phyloP scores from a whole-genome alignment of 1,140 invertebrate genomes.

The Dryas iulia region DNA sequence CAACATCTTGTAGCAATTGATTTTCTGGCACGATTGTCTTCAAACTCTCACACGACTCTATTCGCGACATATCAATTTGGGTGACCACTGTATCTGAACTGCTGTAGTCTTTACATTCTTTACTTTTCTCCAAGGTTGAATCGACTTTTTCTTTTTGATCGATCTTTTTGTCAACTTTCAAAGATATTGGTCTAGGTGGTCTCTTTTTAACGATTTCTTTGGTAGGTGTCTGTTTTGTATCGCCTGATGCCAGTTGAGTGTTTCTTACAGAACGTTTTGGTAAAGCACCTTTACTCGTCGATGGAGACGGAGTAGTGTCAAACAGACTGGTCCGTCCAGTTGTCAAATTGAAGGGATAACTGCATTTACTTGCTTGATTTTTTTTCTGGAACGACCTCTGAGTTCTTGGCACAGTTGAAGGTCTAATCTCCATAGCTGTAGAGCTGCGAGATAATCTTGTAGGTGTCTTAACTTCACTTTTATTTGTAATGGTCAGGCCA shows the following conservation, averaged over 20 bases:
- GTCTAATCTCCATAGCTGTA: conserved; percentile 80
- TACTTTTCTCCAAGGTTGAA: conserved; percentile 50
- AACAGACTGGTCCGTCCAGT: conserved; percentile 73
- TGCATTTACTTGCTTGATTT: conserved; percentile 66
- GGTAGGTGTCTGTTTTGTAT: conserved; percentile 45
- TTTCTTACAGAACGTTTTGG: conserved; percentile 50
- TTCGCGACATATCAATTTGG: conserved; percentile 71
- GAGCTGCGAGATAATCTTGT: conserved; percentile 77
- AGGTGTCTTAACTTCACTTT: conserved; percentile 57
- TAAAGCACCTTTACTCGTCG: conserved; percentile 40
- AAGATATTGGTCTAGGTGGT: conserved; percentile 51
- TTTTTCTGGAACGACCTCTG: conserved; percentile 54
- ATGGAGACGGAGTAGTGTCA: conserved; percentile 46
- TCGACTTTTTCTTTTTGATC: conserved; percentile 53
- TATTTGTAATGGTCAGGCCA: conserved; percentile 40
- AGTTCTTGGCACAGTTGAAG: conserved; percentile 44
- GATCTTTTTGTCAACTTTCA: conserved; percentile 57
- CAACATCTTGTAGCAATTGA: conserved; percentile 72
- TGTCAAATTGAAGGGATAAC: conserved; percentile 78
- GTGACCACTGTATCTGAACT: conserved; percentile 80
- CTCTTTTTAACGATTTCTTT: conserved; percentile 56
- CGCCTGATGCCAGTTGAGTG: conserved; percentile 55
- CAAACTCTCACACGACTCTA: conserved; percentile 76
- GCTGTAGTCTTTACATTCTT: conserved; percentile 68
- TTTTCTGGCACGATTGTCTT: conserved; percentile 76